A percentile compares a stretch with the other conserved stretches of the same genome.
Evolutionary conservation across 2,888 invertebrate genomes (phyloP).

Genomic region (Anticlea derivata): DNA sequence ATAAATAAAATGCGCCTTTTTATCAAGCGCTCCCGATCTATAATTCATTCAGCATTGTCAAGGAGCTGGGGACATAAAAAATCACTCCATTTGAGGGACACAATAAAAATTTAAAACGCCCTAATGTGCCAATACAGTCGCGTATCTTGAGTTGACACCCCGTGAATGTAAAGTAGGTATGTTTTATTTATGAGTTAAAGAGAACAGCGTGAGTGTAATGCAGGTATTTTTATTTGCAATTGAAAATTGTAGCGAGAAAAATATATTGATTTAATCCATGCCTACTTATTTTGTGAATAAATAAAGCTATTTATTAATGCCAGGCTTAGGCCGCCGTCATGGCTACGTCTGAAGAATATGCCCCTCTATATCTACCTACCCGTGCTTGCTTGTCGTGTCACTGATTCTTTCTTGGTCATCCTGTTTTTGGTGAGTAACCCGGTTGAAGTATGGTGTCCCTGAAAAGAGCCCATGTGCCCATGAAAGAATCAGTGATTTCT

Average conservation of each 20-base stretch:
- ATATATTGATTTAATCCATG: constrained; percentile 7
- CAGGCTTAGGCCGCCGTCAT: no score
- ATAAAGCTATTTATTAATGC: no score
- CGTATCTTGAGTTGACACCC: constrained; percentile 42
- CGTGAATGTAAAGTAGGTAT: constrained; percentile 42
- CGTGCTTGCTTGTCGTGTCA: no score
- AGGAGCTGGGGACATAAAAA: constrained; percentile 42
- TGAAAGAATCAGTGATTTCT: no score
- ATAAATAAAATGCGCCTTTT: constrained; percentile 40
- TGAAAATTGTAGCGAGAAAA: constrained; percentile 37
- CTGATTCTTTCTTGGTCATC: no score
- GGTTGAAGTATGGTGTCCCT: no score
- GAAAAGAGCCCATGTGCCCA: no score
- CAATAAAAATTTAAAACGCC: constrained; percentile 43
- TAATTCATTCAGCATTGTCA: constrained; percentile 43
- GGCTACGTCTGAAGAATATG: no score
- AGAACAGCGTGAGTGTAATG: constrained; percentile 19
- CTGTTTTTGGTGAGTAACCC: no score
- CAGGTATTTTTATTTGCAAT: constrained; percentile 32
- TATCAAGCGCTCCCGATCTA: constrained; percentile 38
- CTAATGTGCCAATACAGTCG: constrained; percentile 46
- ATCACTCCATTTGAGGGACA: constrained; percentile 58
- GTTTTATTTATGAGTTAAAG: constrained; percentile 43
- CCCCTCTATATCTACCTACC: no score
- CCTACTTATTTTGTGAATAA: not conserved